Evolutionary conservation across 2,888 invertebrate species (phyloP).

Genomic region (Drosophila quasianomalipes): DNA sequence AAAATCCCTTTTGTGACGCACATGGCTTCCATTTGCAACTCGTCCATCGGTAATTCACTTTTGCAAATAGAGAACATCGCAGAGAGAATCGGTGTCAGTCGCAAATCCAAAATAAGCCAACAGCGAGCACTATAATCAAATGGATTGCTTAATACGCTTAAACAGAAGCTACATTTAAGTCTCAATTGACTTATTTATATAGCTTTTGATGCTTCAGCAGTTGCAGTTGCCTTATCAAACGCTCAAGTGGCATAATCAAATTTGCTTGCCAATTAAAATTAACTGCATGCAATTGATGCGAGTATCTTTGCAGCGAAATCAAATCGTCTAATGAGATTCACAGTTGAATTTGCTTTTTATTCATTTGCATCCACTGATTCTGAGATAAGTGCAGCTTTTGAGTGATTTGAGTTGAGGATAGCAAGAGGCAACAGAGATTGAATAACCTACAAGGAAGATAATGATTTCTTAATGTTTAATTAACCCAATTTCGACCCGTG

Average conservation of each 20-base stretch:
- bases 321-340: constrained; percentile 32
- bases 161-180: constrained; percentile 53
- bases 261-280: constrained; percentile 65
- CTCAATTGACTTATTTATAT: constrained; percentile 56
- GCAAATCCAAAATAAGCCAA: constrained; percentile 6
- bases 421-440: neutral
- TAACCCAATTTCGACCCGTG: neutral
- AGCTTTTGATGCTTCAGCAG: constrained; percentile 4
- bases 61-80: constrained; percentile 20
- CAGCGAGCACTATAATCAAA: constrained; percentile 55
- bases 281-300: constrained; percentile 29
- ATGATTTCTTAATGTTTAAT: neutral
- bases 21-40: constrained; percentile 57
- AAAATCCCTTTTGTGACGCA: constrained; percentile 30
- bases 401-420: neutral
- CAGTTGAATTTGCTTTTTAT: constrained; percentile 12
- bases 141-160: constrained; percentile 39
- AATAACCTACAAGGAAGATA: neutral
- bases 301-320: neutral
- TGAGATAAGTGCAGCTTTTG: neutral
- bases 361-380: neutral
- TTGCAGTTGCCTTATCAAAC: constrained; percentile 21
- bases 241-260: constrained; percentile 61
- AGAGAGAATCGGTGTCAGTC: neutral
- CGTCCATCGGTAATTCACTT: constrained; percentile 72